These are phyloP conservation scores for Pseudopodoces humilis DNA, from an alignment of 2,113 vertebrate genomes.

Conservation along the genomic window DNA sequence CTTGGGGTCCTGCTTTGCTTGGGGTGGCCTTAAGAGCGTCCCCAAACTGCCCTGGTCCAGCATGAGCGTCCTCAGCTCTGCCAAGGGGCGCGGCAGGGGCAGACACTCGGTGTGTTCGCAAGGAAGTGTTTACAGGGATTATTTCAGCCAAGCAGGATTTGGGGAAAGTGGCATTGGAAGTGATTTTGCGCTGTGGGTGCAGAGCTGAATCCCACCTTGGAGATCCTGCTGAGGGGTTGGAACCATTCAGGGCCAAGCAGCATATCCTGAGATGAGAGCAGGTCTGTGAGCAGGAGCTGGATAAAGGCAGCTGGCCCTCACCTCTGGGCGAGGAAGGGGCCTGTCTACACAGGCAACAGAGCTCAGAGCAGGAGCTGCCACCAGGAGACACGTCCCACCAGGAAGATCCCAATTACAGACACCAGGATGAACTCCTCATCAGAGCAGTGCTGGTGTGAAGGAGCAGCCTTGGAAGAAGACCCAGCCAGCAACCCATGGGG, in stretches of 20 bases:
- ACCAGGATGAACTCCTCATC: background rate
- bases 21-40: background rate
- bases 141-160: background rate
- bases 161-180: background rate
- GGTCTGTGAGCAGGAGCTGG: background rate
- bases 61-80: background rate
- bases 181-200: background rate
- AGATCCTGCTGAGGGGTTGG: background rate
- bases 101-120: background rate
- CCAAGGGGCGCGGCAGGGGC: background rate
- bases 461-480: background rate
- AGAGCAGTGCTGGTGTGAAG: rapidly evolving
- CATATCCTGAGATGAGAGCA: background rate
- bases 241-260: background rate
- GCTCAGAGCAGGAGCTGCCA: background rate
- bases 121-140: background rate
- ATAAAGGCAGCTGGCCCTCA: rapidly evolving
- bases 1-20: background rate
- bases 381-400: background rate
- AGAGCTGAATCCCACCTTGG: background rate
- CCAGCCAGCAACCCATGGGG: rapidly evolving
- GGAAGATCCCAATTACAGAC: background rate
- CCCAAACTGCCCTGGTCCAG: background rate
- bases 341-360: background rate
- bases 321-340: rapidly evolving